These are phyloP conservation scores for Caenorhabditis panamensis DNA, from an alignment of 2,888 invertebrate species.

Conservation along the genomic window DNA sequence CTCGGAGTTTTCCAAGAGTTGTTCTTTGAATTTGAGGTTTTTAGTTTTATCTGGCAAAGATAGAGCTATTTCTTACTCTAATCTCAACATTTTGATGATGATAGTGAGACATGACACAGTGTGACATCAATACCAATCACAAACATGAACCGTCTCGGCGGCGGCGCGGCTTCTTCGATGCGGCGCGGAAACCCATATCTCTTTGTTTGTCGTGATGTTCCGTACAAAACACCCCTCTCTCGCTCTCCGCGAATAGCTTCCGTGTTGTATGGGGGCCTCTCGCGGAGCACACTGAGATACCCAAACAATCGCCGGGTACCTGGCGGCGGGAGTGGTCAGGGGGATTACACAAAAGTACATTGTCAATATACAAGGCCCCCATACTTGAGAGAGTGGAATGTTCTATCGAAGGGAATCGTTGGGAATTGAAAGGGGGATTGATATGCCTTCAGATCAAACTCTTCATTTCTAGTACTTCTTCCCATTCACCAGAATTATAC, in stretches of 20 bases:
- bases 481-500: neutral
- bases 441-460: too few species aligned
- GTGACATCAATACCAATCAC: too few species aligned
- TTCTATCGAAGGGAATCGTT: neutral
- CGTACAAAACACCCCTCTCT: neutral
- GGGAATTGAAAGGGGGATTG: neutral
- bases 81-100: too few species aligned
- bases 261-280: conserved; percentile 29
- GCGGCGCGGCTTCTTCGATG: too few species aligned
- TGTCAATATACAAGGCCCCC: conserved; percentile 26
- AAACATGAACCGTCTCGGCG: too few species aligned
- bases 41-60: too few species aligned
- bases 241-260: conserved; percentile 19
- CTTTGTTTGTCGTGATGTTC: conserved; percentile 61
- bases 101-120: too few species aligned
- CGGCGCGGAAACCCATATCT: neutral
- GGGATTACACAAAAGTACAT: conserved; percentile 63
- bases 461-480: neutral
- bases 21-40: too few species aligned
- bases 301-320: conserved; percentile 13
- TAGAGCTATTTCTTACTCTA: neutral
- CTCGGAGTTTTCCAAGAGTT: too few species aligned
- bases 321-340: conserved; percentile 6
- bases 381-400: neutral
- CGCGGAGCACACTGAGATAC: conserved; percentile 2